Evolutionary conservation across 2,888 invertebrate genomes (phyloP).

Genomic region (Leucoma salicis): DNA sequence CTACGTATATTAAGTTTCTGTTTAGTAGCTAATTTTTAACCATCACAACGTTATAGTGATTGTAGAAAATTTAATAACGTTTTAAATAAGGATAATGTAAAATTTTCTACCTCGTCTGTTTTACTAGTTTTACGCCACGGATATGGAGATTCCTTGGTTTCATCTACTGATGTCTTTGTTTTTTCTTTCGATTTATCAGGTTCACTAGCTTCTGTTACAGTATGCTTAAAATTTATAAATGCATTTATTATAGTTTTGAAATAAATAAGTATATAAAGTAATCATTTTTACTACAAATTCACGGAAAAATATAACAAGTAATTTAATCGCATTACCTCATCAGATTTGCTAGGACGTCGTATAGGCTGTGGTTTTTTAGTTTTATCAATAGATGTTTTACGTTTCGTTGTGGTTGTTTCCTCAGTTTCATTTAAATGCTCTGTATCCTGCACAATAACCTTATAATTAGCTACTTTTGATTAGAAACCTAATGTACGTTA

Average conservation of each 20-base stretch:
- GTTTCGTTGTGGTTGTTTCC: constrained; percentile 41
- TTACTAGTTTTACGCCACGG: constrained; percentile 25
- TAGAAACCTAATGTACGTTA: not conserved
- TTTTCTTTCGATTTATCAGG: constrained; percentile 14
- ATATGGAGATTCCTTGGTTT: constrained; percentile 20
- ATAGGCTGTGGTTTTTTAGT: constrained; percentile 27
- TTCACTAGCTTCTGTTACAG: constrained; percentile 1
- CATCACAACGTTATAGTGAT: too few species aligned
- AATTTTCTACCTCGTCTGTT: constrained; percentile 26
- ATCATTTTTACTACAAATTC: not conserved
- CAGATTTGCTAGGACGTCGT: constrained; percentile 23
- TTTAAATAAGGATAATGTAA: not conserved
- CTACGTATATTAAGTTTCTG: too few species aligned
- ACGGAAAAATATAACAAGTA: not conserved
- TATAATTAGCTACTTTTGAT: constrained; percentile 7
- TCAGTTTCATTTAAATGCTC: constrained; percentile 42
- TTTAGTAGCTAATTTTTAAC: too few species aligned
- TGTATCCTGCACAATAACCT: constrained; percentile 37
- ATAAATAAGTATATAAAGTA: not conserved
- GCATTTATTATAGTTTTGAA: not conserved
- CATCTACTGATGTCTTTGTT: constrained; percentile 9
- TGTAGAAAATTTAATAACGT: too few species aligned
- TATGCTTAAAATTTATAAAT: constrained; percentile 15
- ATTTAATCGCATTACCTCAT: constrained; percentile 40
- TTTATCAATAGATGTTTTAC: constrained; percentile 33